phyloP scores from a whole-genome alignment of 2,113 vertebrate species.

The Campylomormyrus tamandua region DNA sequence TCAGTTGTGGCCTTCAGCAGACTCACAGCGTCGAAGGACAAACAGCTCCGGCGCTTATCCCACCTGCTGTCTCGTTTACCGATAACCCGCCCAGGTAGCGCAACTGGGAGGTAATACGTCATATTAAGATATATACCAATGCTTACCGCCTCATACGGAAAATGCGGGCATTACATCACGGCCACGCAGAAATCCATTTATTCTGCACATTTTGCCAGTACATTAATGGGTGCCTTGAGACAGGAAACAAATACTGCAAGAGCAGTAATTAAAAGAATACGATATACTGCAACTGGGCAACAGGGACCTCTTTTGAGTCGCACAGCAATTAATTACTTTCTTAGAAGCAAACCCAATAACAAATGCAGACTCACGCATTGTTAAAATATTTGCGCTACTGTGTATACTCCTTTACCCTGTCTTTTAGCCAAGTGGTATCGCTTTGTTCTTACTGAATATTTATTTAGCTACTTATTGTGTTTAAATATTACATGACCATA shows the following conservation, averaged over 20 bases:
- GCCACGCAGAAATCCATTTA: neutral
- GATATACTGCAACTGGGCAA: neutral
- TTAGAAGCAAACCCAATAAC: neutral
- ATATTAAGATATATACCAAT: neutral
- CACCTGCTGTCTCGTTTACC: neutral
- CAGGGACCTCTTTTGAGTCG: neutral
- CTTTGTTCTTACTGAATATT: neutral
- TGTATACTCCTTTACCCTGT: neutral
- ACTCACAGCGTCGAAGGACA: neutral
- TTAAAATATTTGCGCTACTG: neutral
- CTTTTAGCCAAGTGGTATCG: neutral
- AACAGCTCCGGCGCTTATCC: neutral
- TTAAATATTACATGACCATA: neutral
- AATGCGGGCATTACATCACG: neutral
- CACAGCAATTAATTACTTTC: neutral
- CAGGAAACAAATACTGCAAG: constrained; percentile 9
- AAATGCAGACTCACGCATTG: neutral
- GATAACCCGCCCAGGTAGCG: neutral
- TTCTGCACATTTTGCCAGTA: neutral
- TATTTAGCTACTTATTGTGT: neutral
- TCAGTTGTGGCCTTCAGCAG: neutral
- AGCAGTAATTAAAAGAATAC: constrained; percentile 12
- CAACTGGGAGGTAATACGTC: neutral
- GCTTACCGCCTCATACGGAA: neutral
- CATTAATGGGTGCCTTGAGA: constrained; percentile 11